Percentiles rank a stretch among this genome's conserved stretches.
These are phyloP conservation scores for Rhipidura dahli DNA, from an alignment of 2,113 vertebrate genomes.

Conservation along the genomic window DNA sequence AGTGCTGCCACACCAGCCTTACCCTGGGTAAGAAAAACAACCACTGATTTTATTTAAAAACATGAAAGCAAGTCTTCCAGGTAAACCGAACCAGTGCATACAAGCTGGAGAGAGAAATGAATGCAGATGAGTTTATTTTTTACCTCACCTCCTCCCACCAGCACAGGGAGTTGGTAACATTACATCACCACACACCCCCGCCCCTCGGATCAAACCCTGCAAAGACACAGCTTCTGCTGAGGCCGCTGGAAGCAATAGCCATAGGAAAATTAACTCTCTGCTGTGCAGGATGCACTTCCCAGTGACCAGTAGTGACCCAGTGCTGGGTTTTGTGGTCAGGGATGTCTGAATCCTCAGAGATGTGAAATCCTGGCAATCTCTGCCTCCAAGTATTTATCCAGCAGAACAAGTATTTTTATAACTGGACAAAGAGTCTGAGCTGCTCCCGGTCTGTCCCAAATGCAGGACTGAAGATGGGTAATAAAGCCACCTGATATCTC, in stretches of 20 bases:
- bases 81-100: neutral
- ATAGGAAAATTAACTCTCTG: neutral
- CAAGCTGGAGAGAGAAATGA: neutral
- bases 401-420: neutral
- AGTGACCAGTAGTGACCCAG: neutral
- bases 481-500: neutral
- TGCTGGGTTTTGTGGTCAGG: neutral
- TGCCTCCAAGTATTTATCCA: neutral
- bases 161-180: neutral
- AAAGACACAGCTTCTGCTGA: constrained; percentile 16
- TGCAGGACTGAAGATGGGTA: neutral
- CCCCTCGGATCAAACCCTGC: neutral
- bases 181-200: constrained; percentile 5
- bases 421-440: neutral
- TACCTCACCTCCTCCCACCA: constrained; percentile 27
- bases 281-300: neutral
- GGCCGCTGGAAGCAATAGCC: neutral
- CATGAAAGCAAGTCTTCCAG: neutral
- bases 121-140: constrained; percentile 42
- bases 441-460: neutral
- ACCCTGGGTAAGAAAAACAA: neutral
- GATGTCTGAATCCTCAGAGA: neutral
- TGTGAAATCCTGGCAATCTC: neutral
- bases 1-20: neutral
- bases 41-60: neutral